Conservation (phyloP, 2,888 invertebrate species). For the Cancer borealis region DNA sequence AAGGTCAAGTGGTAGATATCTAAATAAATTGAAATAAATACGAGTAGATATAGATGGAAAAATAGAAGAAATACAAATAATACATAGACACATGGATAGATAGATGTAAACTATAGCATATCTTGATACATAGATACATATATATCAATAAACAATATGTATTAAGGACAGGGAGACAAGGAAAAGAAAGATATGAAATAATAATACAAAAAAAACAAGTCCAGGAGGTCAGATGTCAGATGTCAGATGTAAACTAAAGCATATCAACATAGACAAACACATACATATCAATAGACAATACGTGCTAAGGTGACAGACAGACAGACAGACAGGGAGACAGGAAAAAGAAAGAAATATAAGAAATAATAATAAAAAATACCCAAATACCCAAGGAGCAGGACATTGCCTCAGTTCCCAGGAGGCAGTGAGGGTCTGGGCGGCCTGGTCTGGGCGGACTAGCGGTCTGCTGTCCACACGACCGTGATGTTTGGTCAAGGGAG, state of each 20-base stretch:
- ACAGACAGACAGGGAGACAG: not conserved
- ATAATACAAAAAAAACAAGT: not conserved
- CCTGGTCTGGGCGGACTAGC: not conserved
- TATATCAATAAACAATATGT: not conserved
- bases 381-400: constrained; percentile 18
- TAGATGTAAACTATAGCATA: not conserved
- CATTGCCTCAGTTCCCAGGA: constrained; percentile 41
- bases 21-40: too few species aligned
- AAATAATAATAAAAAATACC: not conserved
- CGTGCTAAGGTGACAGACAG: not conserved
- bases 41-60: too few species aligned
- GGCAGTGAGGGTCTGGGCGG: not conserved
- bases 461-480: constrained; percentile 38
- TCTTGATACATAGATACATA: not conserved
- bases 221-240: too few species aligned
- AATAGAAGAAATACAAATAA: too few species aligned
- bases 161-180: not conserved
- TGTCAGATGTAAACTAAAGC: not conserved
- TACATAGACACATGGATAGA: too few species aligned
- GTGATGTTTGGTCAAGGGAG: constrained; percentile 18
- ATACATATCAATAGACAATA: not conserved
- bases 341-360: not conserved
- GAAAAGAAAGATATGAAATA: not conserved
- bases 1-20: not conserved
- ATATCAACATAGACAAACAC: not conserved